phyloP scores from a whole-genome alignment of 2,113 vertebrate genomes.

The Isurus oxyrinchus region DNA sequence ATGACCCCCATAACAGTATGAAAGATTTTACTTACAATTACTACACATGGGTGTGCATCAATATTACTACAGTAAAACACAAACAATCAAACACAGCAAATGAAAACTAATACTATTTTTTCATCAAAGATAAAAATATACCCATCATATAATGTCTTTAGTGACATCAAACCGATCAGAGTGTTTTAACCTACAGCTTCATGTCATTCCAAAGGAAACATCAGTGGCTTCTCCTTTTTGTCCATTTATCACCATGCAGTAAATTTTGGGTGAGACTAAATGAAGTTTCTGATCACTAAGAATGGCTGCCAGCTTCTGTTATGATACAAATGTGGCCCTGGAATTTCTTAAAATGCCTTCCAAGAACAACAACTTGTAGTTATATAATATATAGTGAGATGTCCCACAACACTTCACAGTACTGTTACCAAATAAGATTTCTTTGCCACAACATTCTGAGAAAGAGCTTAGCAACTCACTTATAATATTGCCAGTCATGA shows the following conservation, averaged over 20 bases:
- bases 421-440: too few species aligned
- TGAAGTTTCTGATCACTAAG: background rate
- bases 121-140: background rate
- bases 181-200: background rate
- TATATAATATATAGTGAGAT: too few species aligned
- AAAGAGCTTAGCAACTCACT: background rate
- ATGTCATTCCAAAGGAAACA: background rate
- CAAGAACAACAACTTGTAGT: too few species aligned
- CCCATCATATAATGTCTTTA: background rate
- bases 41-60: background rate
- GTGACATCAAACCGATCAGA: background rate
- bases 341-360: background rate
- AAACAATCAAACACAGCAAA: too few species aligned
- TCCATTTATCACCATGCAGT: background rate
- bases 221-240: background rate
- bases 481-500: background rate
- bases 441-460: too few species aligned
- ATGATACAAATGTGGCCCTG: background rate
- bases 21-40: too few species aligned
- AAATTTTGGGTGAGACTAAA: background rate
- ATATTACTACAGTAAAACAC: background rate
- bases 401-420: too few species aligned
- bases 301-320: background rate
- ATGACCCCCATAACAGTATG: too few species aligned
- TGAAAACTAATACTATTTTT: background rate